Evolutionary conservation across 2,888 invertebrate genomes (phyloP).

Genomic region (Lymantria dispar): DNA sequence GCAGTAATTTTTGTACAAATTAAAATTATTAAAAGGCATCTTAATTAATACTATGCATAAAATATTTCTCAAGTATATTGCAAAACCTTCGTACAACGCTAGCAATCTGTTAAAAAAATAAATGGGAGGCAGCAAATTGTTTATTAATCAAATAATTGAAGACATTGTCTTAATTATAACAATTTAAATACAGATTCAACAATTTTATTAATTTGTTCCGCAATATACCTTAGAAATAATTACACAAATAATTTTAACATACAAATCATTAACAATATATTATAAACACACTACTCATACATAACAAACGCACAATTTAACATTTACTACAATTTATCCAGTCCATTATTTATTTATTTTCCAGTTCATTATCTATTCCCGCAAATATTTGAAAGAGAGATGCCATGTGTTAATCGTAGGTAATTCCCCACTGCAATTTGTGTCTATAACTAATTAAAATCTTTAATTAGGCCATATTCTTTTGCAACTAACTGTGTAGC

Average conservation of each 20-base stretch:
- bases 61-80: constrained; percentile 11
- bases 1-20: constrained; percentile 26
- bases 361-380: too few species aligned
- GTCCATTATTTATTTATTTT: constrained; percentile 7
- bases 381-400: too few species aligned
- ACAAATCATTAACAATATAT: constrained; percentile 26
- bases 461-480: too few species aligned
- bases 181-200: neutral
- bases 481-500: too few species aligned
- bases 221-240: constrained; percentile 12
- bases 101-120: neutral
- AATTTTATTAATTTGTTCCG: neutral
- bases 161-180: too few species aligned
- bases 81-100: constrained; percentile 3
- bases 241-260: constrained; percentile 15
- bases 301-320: constrained; percentile 28
- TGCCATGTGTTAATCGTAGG: too few species aligned
- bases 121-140: neutral
- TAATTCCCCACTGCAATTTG: too few species aligned
- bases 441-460: too few species aligned
- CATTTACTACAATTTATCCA: constrained; percentile 25
- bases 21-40: constrained; percentile 18
- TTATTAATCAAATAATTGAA: neutral
- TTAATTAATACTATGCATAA: constrained; percentile 29
- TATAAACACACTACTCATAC: constrained; percentile 33